Conservation (phyloP, 92 coral and sea anemone genomes). For the Hydrozoanthus gracilis region DNA sequence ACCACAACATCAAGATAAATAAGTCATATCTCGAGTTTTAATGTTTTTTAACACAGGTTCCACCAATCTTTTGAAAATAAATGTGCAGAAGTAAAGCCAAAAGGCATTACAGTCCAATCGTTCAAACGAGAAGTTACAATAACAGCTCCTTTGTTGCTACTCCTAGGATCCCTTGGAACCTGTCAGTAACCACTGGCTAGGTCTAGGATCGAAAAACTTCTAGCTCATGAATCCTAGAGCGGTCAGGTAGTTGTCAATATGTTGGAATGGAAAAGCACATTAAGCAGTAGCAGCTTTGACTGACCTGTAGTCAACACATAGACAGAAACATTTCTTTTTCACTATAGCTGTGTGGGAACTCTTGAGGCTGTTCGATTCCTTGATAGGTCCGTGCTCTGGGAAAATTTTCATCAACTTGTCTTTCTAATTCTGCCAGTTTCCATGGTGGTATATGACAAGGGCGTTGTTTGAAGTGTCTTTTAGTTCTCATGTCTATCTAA, state of each 20-base stretch:
- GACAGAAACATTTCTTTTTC: constrained; percentile 65
- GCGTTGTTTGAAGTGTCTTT: no score
- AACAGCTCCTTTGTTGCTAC: constrained; percentile 59
- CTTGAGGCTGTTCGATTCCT: constrained; percentile 56
- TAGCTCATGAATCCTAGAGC: constrained; percentile 52
- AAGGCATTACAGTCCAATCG: constrained; percentile 49
- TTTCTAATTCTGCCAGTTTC: no score
- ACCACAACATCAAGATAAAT: no score
- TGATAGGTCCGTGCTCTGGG: no score
- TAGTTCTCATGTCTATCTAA: no score
- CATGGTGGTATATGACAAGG: no score
- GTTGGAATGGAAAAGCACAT: constrained; percentile 65
- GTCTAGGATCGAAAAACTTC: constrained; percentile 57
- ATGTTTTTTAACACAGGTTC: no score
- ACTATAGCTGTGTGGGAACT: constrained; percentile 61
- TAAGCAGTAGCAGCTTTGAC: constrained; percentile 36
- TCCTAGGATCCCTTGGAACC: constrained; percentile 59
- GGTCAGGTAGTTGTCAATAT: constrained; percentile 48
- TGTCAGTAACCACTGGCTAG: constrained; percentile 63
- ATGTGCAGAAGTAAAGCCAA: constrained; percentile 39
- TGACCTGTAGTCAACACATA: constrained; percentile 54
- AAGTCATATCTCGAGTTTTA: no score
- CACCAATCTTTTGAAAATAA: no score
- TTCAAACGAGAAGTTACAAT: neutral
- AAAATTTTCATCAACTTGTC: no score